Conservation (phyloP, 2,113 vertebrate species). For the Trematomus loennbergii region DNA sequence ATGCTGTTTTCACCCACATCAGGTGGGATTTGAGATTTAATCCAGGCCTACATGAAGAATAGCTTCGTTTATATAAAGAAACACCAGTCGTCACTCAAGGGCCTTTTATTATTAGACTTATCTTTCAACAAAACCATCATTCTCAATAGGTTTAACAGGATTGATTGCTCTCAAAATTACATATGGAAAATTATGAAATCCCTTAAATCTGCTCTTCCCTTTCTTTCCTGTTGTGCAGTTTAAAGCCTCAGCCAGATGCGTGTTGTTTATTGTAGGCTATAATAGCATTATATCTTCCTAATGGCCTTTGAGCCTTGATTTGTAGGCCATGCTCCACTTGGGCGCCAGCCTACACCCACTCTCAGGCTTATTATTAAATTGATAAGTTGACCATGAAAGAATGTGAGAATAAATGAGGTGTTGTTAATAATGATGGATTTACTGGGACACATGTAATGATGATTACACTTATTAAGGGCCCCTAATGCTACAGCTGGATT, state of each 20-base stretch:
- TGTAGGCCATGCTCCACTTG: constrained; percentile 62
- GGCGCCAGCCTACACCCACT: constrained; percentile 44
- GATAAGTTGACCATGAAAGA: not conserved
- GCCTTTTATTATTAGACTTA: constrained; percentile 22
- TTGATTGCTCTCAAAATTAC: not conserved
- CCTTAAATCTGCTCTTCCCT: not conserved
- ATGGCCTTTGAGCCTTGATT: constrained; percentile 40
- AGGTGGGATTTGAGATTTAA: not conserved
- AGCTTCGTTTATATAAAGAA: not conserved
- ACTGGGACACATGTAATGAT: not conserved
- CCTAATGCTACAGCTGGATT: not conserved
- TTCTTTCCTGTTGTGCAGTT: not conserved
- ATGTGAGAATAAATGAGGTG: not conserved
- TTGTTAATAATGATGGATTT: not conserved
- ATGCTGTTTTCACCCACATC: not conserved
- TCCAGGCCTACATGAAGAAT: not conserved
- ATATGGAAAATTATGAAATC: not conserved
- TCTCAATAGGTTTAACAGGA: not conserved
- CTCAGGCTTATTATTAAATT: constrained; percentile 7
- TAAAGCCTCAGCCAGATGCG: constrained; percentile 27
- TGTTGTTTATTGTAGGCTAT: constrained; percentile 28
- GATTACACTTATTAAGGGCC: not conserved
- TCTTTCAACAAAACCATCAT: not conserved
- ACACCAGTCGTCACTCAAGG: not conserved
- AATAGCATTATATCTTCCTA: constrained; percentile 28